A percentile compares a stretch with the other conserved stretches of the same genome.
Evolutionary conservation across 2,797 vertebrate species (phyloP).

Genomic region (Sebastes nivosus): DNA sequence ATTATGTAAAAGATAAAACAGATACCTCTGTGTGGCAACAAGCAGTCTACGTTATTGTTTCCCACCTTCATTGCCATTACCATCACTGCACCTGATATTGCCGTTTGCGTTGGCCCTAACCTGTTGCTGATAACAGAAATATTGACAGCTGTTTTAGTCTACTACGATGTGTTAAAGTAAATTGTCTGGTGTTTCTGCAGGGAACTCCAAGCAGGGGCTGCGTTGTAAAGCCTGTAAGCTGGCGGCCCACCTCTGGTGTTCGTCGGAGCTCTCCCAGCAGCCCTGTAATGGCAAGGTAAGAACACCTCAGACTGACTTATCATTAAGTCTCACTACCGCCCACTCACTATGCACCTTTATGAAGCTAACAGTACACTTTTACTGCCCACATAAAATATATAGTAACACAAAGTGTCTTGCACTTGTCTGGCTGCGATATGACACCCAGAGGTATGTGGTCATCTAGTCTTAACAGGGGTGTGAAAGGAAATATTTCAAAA

Average conservation of each 20-base stretch:
- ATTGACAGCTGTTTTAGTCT: background rate
- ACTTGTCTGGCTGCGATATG: background rate
- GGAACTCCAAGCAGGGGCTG: constrained; percentile 93
- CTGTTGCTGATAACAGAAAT: background rate
- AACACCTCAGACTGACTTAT: background rate
- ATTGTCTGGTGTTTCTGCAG: constrained; percentile 66
- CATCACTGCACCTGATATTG: background rate
- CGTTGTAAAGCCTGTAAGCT: constrained; percentile 91
- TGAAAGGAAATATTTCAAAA: background rate
- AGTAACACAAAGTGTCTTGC: background rate
- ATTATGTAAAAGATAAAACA: background rate
- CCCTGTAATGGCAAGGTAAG: constrained; percentile 89
- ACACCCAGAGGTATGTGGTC: background rate
- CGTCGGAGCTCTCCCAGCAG: constrained; percentile 88
- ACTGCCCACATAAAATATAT: background rate
- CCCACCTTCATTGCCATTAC: background rate
- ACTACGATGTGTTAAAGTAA: background rate
- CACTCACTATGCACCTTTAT: background rate
- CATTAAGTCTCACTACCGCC: background rate
- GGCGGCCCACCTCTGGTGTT: constrained; percentile 91
- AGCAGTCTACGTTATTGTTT: background rate
- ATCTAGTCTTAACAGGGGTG: constrained; percentile 4
- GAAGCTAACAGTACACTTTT: background rate
- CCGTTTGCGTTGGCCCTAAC: background rate
- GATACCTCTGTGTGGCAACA: background rate